Percentiles rank a stretch among this genome's conserved stretches.
Conservation (phyloP, 2,113 vertebrate species). For the Anolis carolinensis region DNA sequence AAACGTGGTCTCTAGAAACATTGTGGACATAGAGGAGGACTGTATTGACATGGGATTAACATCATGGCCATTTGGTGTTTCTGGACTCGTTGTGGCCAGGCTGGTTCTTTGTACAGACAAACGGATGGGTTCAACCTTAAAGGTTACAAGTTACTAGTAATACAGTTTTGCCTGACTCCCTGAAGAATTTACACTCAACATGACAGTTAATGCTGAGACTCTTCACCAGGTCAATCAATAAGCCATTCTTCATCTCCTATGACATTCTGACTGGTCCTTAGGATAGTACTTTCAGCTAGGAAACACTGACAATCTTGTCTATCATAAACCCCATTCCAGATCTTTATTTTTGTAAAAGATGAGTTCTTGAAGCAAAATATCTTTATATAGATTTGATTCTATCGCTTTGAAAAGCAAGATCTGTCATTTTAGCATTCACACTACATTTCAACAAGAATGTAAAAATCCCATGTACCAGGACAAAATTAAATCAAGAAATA, state of each 20-base stretch:
- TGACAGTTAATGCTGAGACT: not conserved
- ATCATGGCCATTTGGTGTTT: not conserved
- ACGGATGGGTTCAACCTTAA: not conserved
- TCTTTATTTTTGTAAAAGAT: no score
- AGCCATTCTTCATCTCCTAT: not conserved
- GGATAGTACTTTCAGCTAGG: not conserved
- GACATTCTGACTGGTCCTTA: not conserved
- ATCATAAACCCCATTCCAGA: not conserved
- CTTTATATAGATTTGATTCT: no score
- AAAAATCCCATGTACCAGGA: not conserved
- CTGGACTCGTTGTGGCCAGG: not conserved
- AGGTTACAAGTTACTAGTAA: not conserved
- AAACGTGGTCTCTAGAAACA: no score
- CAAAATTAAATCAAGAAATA: not conserved
- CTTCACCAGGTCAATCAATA: not conserved
- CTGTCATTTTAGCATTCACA: not conserved
- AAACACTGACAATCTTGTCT: not conserved
- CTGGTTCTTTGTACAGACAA: not conserved
- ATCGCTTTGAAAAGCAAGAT: no score
- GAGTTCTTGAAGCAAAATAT: no score
- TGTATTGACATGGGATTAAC: not conserved
- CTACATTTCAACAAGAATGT: not conserved
- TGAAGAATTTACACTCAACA: not conserved
- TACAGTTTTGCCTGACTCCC: not conserved
- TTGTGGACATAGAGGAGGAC: not conserved